Evolutionary conservation across 2,888 invertebrate species (phyloP).

Genomic region (Phorcus lineatus): DNA sequence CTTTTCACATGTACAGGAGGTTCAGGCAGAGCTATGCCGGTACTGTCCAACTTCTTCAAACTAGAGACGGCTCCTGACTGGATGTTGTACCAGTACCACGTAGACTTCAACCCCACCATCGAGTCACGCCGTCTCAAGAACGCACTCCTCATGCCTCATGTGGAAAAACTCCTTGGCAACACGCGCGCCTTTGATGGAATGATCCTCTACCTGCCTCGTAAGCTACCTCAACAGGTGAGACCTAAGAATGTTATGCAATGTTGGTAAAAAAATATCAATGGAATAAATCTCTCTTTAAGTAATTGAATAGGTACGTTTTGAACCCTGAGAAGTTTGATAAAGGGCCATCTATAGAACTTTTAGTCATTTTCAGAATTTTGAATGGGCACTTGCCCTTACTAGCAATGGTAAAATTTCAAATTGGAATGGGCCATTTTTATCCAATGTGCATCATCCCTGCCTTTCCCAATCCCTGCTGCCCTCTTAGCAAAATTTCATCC

Average conservation of each 20-base stretch:
- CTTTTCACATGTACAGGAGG: constrained; percentile 48
- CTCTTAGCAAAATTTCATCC: no score
- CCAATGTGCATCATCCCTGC: no score
- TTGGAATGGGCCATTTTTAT: no score
- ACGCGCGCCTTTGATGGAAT: constrained; percentile 72
- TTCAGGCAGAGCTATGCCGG: constrained; percentile 54
- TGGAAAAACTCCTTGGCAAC: constrained; percentile 56
- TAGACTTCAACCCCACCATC: constrained; percentile 69
- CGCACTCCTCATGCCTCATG: constrained; percentile 62
- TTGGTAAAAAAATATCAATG: no score
- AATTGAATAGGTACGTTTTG: no score
- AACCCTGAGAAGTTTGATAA: no score
- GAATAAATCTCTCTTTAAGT: no score
- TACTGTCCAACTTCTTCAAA: constrained; percentile 67
- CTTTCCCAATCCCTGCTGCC: no score
- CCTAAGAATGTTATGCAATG: neutral
- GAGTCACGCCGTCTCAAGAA: constrained; percentile 64
- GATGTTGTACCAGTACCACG: constrained; percentile 72
- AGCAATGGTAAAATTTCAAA: no score
- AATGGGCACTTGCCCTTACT: no score
- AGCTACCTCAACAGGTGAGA: constrained; percentile 59
- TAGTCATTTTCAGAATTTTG: no score
- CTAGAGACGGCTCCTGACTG: constrained; percentile 60
- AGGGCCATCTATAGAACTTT: no score
- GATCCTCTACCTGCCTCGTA: constrained; percentile 65